Evolutionary conservation across 2,113 vertebrate genomes (phyloP), one percentile per base, ranked within the genome.

Genomic region (Saccopteryx leptura): DNA sequence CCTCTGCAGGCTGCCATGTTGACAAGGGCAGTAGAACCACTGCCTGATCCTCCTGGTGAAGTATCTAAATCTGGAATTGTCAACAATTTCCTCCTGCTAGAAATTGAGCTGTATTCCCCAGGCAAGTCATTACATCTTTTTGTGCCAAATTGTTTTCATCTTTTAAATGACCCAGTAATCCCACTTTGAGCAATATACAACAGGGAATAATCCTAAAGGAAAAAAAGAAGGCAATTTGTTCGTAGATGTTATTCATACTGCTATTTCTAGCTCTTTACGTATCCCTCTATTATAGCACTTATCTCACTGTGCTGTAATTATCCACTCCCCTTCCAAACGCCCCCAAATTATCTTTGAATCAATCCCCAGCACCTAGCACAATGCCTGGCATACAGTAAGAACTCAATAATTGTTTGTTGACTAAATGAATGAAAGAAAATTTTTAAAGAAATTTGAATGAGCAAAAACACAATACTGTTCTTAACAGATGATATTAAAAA

Each of bases 161-260:
- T 97, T 97, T 96, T 94, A 97, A 97, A 96, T 97, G 97, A 98
- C 97, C 97, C 96, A 96, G 93, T 97, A 98, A 98, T 98, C 97
- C 96, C 97, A 97, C 97, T 97, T 97, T 97, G 96, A 95, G 97
- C 93, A 95, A 97, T 98, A 98, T 93, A 95, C 97, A 95, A 96
- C 82, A 97, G 97, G 97, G 97, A 97, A 97, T 98, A 97, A 97
- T 97, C 97, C 97, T 97, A 94, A 96, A 98, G 90, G 90, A 97
- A 88, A 96, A 95, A 96, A 96, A 94, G 89, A 91, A 93, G 79
- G 93, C 97, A 96, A 97, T 98, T 98, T 98, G 94, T 96, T 97
- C 93, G 4, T 84, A 98, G 96, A 98, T 97, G 97, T 94, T 97
- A 96, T 97, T 97, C 97, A 93, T 91, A 33, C 96, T 86, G 97